Evolutionary conservation across 2,888 invertebrate genomes (phyloP), one percentile per base, ranked within the genome.

Genomic region (Leistus spinibarbis): DNA sequence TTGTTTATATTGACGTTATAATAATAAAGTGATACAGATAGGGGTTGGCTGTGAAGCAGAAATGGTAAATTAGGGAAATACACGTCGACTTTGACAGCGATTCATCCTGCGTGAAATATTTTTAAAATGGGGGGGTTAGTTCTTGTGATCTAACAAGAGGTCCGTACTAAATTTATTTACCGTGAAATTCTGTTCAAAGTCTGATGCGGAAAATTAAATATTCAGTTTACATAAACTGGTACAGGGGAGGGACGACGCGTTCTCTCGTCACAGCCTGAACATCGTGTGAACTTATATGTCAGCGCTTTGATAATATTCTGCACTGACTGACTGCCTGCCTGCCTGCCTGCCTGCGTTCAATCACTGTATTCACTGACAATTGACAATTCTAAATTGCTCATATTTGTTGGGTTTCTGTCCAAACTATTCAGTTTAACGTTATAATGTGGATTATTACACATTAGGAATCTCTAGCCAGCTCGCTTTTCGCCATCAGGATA

Each of bases 181-280:
- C 71, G 71, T 71, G 71, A 71, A 71, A 71, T 71, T 71, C 71
- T 71, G 64, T 71, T 71, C 24, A 71, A 71, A 71, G 65, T 20
- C 65, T 71, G 71, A 71, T 71, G 71, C 71, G 71, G 71, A 71
- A 71, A 71, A 71, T 71, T 71, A 71, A 71, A 71, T 71, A 71
- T 71, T 71, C 71, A 71, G 71, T 71, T 71, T 71, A 71, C 65
- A 71, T 71, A 71, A 71, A 65, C 71, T 65, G 53, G 27, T 24
- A 69, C 53, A 63, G 20, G 70, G 63, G 53, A 54, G 23, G 54
- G 16, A 23, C n/a, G n/a, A 27, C 27, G 27, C 9, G 9, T 7
- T 27, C 27, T 27, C 27, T 27, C 27, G 40, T 4, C 40, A 40
- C 40, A 10, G 13, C 7, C 10, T 13, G 40, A 2, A 40, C 10